Evolutionary conservation across 2,113 vertebrate species (phyloP).

Genomic region (Megaleporinus macrocephalus): DNA sequence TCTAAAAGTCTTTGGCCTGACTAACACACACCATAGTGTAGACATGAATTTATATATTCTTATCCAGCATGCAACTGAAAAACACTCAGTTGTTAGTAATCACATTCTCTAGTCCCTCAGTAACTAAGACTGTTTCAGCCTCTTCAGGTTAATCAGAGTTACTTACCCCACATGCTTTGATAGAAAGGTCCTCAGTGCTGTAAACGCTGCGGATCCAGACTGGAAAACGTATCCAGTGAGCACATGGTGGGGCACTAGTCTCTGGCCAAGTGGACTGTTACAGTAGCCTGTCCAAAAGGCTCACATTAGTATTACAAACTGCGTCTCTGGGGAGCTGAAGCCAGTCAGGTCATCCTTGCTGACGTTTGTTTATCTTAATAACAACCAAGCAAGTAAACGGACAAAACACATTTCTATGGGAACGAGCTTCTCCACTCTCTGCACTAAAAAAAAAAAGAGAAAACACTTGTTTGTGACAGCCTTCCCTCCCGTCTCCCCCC

Average conservation of each 20-base stretch:
- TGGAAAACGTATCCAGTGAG: conserved; percentile 16
- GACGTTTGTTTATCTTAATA: conserved; percentile 36
- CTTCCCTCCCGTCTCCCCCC: no score
- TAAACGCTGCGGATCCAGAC: not conserved
- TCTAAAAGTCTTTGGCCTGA: no score
- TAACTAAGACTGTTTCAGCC: not conserved
- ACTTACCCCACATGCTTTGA: conserved; percentile 16
- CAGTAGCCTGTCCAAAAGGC: conserved; percentile 12
- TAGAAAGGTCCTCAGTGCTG: not conserved
- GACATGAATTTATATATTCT: not conserved
- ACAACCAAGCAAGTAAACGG: conserved; percentile 22
- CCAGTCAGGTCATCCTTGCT: conserved; percentile 3
- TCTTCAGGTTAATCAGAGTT: not conserved
- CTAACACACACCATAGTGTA: no score
- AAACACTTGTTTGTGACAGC: no score
- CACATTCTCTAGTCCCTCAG: not conserved
- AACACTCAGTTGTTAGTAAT: no score
- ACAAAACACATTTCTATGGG: conserved; percentile 26
- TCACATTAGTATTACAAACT: conserved; percentile 31
- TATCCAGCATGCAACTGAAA: no score
- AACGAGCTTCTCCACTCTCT: not conserved
- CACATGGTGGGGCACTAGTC: not conserved
- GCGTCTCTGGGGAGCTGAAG: conserved; percentile 34
- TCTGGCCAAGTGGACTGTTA: conserved; percentile 29
- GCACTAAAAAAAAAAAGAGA: not conserved